Evolutionary conservation across 2,888 invertebrate genomes (phyloP), one percentile per base, ranked within the genome.

Genomic region (Lasius platythorax): DNA sequence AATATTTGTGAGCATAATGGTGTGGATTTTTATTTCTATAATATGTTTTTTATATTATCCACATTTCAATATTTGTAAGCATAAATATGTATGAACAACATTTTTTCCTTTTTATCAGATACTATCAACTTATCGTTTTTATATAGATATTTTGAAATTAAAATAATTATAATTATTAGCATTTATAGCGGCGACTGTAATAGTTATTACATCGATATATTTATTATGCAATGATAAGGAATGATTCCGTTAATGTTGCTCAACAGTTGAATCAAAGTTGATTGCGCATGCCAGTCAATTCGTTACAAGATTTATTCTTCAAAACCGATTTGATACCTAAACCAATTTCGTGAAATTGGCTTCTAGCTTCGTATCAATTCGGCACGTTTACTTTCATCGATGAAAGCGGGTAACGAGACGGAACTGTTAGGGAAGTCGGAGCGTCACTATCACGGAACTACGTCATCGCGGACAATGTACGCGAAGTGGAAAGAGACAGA

Each of bases 341-440:
- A 72, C 18, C 46, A 33, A 61, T 72, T 18, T 79, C 23, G 33
- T 30, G 18, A 72, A 79, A 79, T 79, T 46, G 46, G 61, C 46
- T 79, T 61, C 33, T 58, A 15, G 30, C 23, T 23, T 23, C 30
- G 30, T 43, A 58, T 72, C 79, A 79, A 70, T 79, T 72, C 43
- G 23, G 61, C 28, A 46, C 58, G 43, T 23, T 70, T 70, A 61
- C 18, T 72, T 43, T 58, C 23, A 70, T 40, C 68, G 30, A 33
- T 46, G 58, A 72, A 79, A 72, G 23, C n/a, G 43, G 72, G 40
- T 79, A 79, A 79, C 58, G 72, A 79, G 70, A 70, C 6, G 66
- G 28, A 79, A 79, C 33, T 46, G 58, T 40, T 37, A 18, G 43
- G 33, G 23, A 79, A 72, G 33, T 79, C 72, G 43, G 33, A 33